Base-by-base conservation (phyloP, 2,113 vertebrate species). In the Zapus hudsonius region DNA sequence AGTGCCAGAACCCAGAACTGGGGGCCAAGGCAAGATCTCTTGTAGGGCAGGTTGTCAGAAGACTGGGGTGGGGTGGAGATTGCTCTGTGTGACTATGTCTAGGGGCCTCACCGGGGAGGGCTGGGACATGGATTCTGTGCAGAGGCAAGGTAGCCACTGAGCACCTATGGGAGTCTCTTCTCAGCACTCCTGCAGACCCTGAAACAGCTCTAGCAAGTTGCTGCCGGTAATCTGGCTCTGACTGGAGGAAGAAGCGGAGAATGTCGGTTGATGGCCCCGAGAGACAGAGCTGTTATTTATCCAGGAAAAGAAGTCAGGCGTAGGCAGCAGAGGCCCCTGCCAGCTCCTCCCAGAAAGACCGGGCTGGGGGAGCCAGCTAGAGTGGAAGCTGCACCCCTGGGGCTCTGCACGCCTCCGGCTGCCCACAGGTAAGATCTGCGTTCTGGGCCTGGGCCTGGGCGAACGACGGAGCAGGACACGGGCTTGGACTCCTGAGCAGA, bases 251-350 rank as follows among this genome's bases (percentile, higher is more conserved):
- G 84, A 89, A 95, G 91, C 92, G 92, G 79, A 95, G 88, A 83
- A 95, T 84, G 78, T 81, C 8, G 83, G 42, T 76, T 89, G 91
- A 95, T 74, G 78, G 63, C 78, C 42, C 47, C 2, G 42, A 29
- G 84, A 95, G 84, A 97, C 94, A 94, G 92, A 85, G 59, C 75
- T 89, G 87, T 97, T 52, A 95, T 97, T 97, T 97, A 93, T 96
- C 78, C 96, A 97, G 95, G 96, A 96, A 97, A 96, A 96, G 61
- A 95, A 93, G 87, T 95, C 76, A 13, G 75, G 83, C 67, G 80
- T 94, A 94, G 89, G 84, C 95, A 82, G n/a, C 47, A 0, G 83
- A 59, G 92, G 88, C 80, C 94, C 81, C 94, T 91, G 97, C 95
- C 94, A 94, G 89, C 95, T 96, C 95, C 96, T 97, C 97, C 97